A percentile compares a stretch with the other conserved stretches of the same genome.
Conservation (phyloP, 1,140 invertebrate species). For the Metopolophium dirhodum region DNA sequence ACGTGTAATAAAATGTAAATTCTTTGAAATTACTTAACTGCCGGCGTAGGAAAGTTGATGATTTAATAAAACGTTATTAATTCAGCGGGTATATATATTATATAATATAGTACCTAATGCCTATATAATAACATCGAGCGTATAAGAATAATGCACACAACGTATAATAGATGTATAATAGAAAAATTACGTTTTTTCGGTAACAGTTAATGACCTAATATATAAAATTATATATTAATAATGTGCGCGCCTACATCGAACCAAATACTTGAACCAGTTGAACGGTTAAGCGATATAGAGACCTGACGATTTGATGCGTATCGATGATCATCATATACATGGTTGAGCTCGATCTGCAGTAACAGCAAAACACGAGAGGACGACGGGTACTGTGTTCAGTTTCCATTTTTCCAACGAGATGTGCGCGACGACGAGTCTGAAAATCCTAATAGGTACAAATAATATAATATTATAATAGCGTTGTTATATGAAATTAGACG, state of each 20-base stretch:
- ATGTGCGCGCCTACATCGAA: neutral
- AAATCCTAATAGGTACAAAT: neutral
- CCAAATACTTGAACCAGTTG: neutral
- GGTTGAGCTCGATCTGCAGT: neutral
- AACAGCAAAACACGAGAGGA: neutral
- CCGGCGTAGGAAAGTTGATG: neutral
- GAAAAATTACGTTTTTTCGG: neutral
- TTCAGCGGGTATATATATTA: neutral
- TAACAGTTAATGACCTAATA: too few species aligned
- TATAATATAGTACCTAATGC: neutral
- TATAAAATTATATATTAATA: too few species aligned
- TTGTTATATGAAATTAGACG: neutral
- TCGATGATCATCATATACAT: too few species aligned
- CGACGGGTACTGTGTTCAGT: neutral
- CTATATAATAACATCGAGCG: neutral
- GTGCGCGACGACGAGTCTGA: neutral
- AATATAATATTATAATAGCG: neutral
- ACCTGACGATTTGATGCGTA: neutral
- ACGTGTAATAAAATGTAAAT: conserved; percentile 33
- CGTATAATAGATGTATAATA: too few species aligned
- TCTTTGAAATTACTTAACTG: neutral
- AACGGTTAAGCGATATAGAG: neutral
- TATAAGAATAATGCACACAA: neutral
- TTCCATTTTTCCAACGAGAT: neutral
- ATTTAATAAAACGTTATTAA: conserved; percentile 46